These are phyloP conservation scores for Xenentodon cancila DNA, from an alignment of 2,797 vertebrate genomes.

Conservation along the genomic window DNA sequence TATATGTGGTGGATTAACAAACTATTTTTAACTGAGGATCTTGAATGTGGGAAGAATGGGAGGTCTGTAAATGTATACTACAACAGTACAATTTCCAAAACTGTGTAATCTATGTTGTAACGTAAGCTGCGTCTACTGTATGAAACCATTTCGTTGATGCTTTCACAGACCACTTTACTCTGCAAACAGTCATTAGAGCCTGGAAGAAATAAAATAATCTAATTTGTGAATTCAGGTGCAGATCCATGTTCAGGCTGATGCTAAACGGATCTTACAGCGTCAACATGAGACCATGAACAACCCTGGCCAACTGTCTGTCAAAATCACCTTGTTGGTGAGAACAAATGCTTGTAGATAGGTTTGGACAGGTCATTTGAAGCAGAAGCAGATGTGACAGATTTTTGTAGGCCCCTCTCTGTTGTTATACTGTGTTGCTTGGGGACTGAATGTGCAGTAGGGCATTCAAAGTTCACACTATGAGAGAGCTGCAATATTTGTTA, in stretches of 20 bases:
- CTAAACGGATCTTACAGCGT: slow-evolving; percentile 1
- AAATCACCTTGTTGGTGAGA: slow-evolving; percentile 10
- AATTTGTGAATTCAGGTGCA: slow-evolving; percentile 1
- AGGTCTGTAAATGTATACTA: neutral
- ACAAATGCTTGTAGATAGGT: slow-evolving; percentile 7
- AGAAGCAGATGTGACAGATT: slow-evolving; percentile 13
- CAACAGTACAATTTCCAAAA: neutral
- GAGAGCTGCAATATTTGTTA: neutral
- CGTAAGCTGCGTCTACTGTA: neutral
- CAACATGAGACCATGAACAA: slow-evolving; percentile 1
- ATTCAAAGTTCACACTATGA: slow-evolving; percentile 2
- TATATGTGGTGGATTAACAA: neutral
- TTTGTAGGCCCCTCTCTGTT: neutral
- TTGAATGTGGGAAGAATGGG: neutral
- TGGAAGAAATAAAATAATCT: neutral
- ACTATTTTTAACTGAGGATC: neutral
- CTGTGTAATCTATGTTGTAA: neutral
- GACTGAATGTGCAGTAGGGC: neutral
- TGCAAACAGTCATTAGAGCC: neutral
- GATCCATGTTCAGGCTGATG: neutral
- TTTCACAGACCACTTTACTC: too few relatives aligned
- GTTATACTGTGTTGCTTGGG: neutral
- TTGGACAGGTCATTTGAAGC: slow-evolving; percentile 6
- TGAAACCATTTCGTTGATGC: too few relatives aligned
- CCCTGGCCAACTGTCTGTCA: slow-evolving; percentile 2